These are phyloP conservation scores for Donacobius atricapilla DNA, from an alignment of 2,113 vertebrate genomes.

Conservation along the genomic window DNA sequence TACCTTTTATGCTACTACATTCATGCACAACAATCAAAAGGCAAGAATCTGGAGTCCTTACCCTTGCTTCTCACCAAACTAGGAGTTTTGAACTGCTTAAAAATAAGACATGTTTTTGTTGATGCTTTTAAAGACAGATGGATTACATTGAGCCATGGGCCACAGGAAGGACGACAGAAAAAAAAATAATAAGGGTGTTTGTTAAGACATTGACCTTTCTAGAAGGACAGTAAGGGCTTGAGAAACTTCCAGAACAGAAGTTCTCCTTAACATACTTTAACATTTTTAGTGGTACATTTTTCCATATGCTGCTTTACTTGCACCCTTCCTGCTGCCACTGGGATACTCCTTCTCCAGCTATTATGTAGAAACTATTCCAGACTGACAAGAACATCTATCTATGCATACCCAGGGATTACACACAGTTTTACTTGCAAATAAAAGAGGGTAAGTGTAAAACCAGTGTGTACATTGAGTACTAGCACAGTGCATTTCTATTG, in stretches of 20 bases:
- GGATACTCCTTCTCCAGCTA: background rate
- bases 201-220: conserved; percentile 1
- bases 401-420: background rate
- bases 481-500: background rate
- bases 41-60: background rate
- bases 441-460: background rate
- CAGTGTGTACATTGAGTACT: background rate
- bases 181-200: background rate
- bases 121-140: background rate
- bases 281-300: background rate
- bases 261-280: background rate
- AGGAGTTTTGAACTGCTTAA: background rate
- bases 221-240: background rate
- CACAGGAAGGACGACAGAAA: background rate
- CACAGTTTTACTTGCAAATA: background rate
- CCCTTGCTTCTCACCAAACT: background rate
- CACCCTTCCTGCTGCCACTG: background rate
- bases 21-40: conserved; percentile 11
- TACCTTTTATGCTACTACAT: conserved; percentile 40
- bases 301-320: background rate
- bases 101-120: background rate
- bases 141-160: background rate
- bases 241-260: background rate
- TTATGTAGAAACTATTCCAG: background rate
- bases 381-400: background rate